A percentile compares a stretch with the other conserved stretches of the same genome.
These are phyloP conservation scores for Octonoba sinensis DNA, from an alignment of 2,888 invertebrate genomes.

Conservation along the genomic window DNA sequence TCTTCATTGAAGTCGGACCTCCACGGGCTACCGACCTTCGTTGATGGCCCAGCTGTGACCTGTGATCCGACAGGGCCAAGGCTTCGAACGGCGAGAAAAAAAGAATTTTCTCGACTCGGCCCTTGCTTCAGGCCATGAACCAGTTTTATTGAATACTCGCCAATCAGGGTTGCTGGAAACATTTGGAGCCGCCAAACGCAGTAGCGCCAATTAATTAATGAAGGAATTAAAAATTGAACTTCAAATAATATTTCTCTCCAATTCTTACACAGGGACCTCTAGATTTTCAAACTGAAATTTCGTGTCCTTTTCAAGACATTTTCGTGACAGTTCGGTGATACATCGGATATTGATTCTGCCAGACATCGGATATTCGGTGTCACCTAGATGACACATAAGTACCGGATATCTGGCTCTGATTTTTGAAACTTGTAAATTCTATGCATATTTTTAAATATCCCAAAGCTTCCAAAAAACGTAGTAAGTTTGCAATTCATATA, in stretches of 20 bases:
- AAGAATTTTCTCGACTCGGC: conserved; percentile 30
- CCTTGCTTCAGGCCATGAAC: conserved; percentile 51
- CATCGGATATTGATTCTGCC: too few species aligned
- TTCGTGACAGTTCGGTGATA: too few species aligned
- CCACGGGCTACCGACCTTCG: conserved; percentile 34
- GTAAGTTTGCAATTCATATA: too few species aligned
- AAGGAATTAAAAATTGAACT: background rate
- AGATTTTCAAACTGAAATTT: too few species aligned
- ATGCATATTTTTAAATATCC: too few species aligned
- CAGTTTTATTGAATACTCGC: conserved; percentile 34
- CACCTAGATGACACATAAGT: too few species aligned
- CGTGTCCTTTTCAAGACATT: too few species aligned
- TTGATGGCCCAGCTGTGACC: conserved; percentile 43
- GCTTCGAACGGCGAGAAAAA: conserved; percentile 42
- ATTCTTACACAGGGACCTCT: too few species aligned
- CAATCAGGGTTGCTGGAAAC: conserved; percentile 15
- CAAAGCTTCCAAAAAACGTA: too few species aligned
- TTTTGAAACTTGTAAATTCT: too few species aligned
- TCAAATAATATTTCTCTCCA: background rate
- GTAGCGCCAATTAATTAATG: background rate
- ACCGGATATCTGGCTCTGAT: too few species aligned
- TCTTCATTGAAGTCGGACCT: conserved; percentile 46
- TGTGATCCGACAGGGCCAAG: conserved; percentile 44
- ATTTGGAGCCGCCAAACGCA: background rate
- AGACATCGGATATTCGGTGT: too few species aligned